Base-by-base conservation (phyloP, 2,888 invertebrate species). In the Drosophila kuntzei region DNA sequence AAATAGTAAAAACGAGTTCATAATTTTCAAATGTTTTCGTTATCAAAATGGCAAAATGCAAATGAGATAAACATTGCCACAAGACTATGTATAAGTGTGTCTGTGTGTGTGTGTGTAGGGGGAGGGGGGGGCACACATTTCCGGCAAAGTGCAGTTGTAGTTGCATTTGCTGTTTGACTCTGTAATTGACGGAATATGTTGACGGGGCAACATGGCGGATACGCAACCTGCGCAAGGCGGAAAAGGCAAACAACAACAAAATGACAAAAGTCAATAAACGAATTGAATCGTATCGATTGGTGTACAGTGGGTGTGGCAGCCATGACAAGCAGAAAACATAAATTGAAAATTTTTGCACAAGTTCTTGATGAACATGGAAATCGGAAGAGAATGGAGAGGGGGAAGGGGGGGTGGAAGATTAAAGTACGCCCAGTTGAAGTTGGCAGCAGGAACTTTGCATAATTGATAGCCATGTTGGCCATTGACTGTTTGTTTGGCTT, bases 381-480 rank as follows among this genome's bases (percentile, higher is more conserved):
- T 29, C 43, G 39, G 16, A 39, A 53, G 25, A n/a, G 36, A 9
- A n/a, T 16, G 16, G 34, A 36, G 22, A 7, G n/a, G 11, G 29
- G 34, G 12, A 0, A 9, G 9, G 18, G 18, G 46, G 32, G 27
- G 43, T 11, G 59, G 41, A 6, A 25, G 12, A 8, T 37, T n/a
- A 46, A 44, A 44, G 53, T 5, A 12, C 25, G 34, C 36, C 2
- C 18, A 53, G 6, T 18, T 50, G 22, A 18, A 54, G 55, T 62
- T 62, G 65, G 57, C 63, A 64, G 73, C 62, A 75, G 85, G 82
- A 85, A 82, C 83, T 87, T 79, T 80, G 82, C 89, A 82, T 87
- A 85, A 87, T 81, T 85, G 80, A 71, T 79, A 75, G 71, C 59
- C 51, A 16, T 65, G 76, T n/a, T n/a, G 69, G 69, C 76, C 76